Evolutionary conservation across 2,113 vertebrate species (phyloP).

Genomic region (Callaeas wilsoni): DNA sequence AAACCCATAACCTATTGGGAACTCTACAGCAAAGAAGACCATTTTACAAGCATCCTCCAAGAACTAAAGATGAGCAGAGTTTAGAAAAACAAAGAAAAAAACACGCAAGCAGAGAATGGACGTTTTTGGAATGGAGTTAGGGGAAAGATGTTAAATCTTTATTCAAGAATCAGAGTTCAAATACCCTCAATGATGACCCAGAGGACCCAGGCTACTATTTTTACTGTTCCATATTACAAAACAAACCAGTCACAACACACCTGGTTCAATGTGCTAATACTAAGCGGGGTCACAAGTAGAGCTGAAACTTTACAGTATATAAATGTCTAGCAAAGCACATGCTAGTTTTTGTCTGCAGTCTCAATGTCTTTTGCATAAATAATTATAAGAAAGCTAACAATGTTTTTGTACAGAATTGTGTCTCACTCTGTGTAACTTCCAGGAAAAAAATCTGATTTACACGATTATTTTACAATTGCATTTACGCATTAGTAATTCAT

Average conservation of each 20-base stretch:
- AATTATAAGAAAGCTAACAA: background rate
- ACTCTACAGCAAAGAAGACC: background rate
- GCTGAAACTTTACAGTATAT: background rate
- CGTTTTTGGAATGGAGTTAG: background rate
- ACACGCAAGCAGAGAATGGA: background rate
- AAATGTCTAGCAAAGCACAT: background rate
- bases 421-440: background rate
- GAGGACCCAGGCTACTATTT: background rate
- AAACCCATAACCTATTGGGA: background rate
- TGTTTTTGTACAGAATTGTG: background rate
- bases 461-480: background rate
- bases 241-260: background rate
- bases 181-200: background rate
- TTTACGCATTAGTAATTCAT: background rate
- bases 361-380: background rate
- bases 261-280: background rate
- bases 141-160: background rate
- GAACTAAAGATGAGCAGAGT: background rate
- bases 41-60: background rate
- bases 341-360: background rate
- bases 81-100: background rate
- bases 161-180: background rate
- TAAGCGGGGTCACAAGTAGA: background rate
- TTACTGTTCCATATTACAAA: background rate
- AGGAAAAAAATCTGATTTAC: background rate